phyloP scores from a whole-genome alignment of 2,797 vertebrate genomes.

The Centroberyx gerrardi region DNA sequence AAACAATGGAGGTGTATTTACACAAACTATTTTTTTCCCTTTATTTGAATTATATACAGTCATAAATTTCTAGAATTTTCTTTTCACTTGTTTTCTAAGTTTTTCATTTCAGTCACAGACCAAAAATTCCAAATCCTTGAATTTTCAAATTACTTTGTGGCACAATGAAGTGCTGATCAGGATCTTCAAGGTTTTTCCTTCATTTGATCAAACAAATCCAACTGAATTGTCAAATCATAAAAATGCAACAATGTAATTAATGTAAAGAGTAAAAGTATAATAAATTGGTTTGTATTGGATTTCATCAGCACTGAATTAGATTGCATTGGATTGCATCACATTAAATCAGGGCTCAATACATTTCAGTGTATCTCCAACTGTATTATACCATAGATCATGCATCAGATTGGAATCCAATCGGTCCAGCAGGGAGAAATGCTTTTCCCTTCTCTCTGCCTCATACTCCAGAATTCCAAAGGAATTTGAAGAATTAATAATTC shows the following conservation, averaged over 20 bases:
- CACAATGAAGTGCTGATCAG: background rate
- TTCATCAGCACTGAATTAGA: conserved; percentile 27
- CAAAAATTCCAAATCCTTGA: background rate
- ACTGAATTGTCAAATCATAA: conserved; percentile 23
- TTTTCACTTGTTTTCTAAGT: background rate
- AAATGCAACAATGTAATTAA: conserved; percentile 38
- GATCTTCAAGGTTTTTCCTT: too few relatives aligned
- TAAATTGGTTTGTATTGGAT: conserved; percentile 31
- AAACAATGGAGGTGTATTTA: conserved; percentile 19
- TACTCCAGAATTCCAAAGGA: conserved; percentile 14
- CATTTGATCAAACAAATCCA: conserved; percentile 15
- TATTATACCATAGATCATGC: conserved; percentile 32
- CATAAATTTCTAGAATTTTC: conserved; percentile 4
- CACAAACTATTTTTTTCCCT: conserved; percentile 15
- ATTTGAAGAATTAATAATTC: conserved; percentile 17
- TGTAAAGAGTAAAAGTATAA: background rate
- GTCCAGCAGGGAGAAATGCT: background rate
- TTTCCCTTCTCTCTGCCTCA: background rate
- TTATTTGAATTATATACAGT: conserved; percentile 33
- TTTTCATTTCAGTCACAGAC: background rate
- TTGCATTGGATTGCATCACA: conserved; percentile 40
- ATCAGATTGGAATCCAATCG: conserved; percentile 52
- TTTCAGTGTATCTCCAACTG: conserved; percentile 27
- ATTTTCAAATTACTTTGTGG: conserved; percentile 9
- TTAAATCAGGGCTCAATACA: conserved; percentile 35